These are phyloP conservation scores for Drosophila nigromelanica DNA, from an alignment of 1,140 invertebrate genomes.

Conservation along the genomic window DNA sequence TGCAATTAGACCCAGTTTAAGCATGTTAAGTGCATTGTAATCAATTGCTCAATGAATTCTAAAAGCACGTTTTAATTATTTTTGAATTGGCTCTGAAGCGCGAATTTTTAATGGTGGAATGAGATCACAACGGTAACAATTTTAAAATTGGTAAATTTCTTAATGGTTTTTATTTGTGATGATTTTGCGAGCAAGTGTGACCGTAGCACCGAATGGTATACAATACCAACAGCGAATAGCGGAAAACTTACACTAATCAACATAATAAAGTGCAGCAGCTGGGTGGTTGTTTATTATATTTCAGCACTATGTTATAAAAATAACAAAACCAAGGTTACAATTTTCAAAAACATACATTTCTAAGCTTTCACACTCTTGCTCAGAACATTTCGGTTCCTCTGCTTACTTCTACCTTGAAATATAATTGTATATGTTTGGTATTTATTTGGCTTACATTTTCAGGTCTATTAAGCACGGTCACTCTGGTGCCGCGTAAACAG, in stretches of 20 bases:
- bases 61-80: constrained; percentile 19
- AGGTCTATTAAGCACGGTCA: constrained; percentile 7
- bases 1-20: constrained; percentile 30
- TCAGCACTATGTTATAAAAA: neutral
- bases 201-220: constrained; percentile 19
- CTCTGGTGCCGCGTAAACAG: constrained; percentile 40
- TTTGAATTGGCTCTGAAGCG: neutral
- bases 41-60: constrained; percentile 4
- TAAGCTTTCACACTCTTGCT: neutral
- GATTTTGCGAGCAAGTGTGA: constrained; percentile 51
- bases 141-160: constrained; percentile 37
- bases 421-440: constrained; percentile 19
- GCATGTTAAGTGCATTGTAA: constrained; percentile 31
- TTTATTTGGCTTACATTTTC: neutral
- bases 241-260: constrained; percentile 11
- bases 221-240: constrained; percentile 4
- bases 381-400: neutral
- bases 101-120: constrained; percentile 1
- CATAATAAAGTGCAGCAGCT: neutral
- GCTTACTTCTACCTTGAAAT: neutral
- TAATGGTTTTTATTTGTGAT: constrained; percentile 67
- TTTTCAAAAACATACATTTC: neutral
- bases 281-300: neutral
- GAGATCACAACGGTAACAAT: neutral
- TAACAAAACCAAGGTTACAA: neutral